Base-by-base conservation (phyloP, 2,113 vertebrate genomes). In the Asarcornis scutulata region DNA sequence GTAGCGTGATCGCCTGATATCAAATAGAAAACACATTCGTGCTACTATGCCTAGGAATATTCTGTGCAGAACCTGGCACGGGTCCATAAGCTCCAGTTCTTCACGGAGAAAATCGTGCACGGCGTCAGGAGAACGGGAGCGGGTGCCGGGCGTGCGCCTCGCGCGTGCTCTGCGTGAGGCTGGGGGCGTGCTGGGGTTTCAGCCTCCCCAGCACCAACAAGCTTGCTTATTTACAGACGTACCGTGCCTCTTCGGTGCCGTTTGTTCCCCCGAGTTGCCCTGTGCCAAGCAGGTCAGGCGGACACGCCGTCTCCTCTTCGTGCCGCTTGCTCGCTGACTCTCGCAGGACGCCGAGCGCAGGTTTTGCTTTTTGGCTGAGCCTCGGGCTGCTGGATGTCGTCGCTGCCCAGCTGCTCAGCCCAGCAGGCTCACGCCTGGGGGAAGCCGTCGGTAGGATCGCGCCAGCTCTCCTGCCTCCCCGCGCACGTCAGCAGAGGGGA, bases 171-270 rank as follows among this genome's bases (percentile, higher is more conserved):
- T 44, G 44, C 23, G 12, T 25, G 50, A 52, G 50, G 50, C 50
- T 52, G 50, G 50, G 50, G 50, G 50, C 13, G 50, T 32, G 23
- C 50, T 52, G 50, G 23, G 22, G 50, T 13, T 52, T 52, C 50
- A 52, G 50, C 21, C 48, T 52, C 50, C 50, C 50, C 50, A 12
- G 22, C 23, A 14, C 23, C 23, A 14, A 52, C 13, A 13, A 26
- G 50, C 50, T 52, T 25, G 53, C 64, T 74, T 31, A 10, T 42
- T 58, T 4, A 5, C 6, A 1, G 23, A 4, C 18, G 21, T 17
- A 0, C 7, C 32, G 1, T 31, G 76, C 40, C 25, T 31, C 25
- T 14, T 6, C 2, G 12, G 7, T 29, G 15, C 3, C 0, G n/a
- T 52, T 64, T 6, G 44, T 50, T 81, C 60, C 22, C 4, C 6